A percentile compares a stretch with the other conserved stretches of the same genome.
Conservation (phyloP, 2,888 invertebrate genomes). For the Plutella xylostella region DNA sequence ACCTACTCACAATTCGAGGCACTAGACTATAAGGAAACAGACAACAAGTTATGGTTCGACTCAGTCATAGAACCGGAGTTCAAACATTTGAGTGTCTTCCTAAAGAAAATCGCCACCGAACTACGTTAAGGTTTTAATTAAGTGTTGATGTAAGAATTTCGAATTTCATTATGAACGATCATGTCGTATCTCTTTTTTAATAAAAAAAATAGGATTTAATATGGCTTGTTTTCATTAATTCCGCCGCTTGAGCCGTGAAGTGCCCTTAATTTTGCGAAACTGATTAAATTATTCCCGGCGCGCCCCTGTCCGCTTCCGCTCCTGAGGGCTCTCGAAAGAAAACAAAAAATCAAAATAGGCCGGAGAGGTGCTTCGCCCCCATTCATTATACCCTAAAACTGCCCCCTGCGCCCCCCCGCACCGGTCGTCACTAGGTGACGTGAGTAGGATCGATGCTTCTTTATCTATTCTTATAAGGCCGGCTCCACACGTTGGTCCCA, state of each 20-base stretch:
- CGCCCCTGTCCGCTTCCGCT: constrained; percentile 20
- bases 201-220: neutral
- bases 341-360: constrained; percentile 33
- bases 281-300: constrained; percentile 27
- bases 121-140: too few species aligned
- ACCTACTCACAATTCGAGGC: constrained; percentile 31
- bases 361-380: constrained; percentile 24
- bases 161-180: neutral
- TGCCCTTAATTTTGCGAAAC: constrained; percentile 20
- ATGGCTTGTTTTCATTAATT: neutral
- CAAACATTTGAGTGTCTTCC: constrained; percentile 29
- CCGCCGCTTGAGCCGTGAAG: neutral
- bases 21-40: constrained; percentile 26
- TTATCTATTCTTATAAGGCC: too few species aligned
- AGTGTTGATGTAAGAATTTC: too few species aligned
- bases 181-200: neutral
- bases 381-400: constrained; percentile 34
- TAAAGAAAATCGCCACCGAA: constrained; percentile 31
- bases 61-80: constrained; percentile 34
- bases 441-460: too few species aligned
- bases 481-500: too few species aligned
- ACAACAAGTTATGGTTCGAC: constrained; percentile 38
- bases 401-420: neutral
- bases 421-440: too few species aligned
- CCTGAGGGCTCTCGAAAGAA: constrained; percentile 20